Conservation (phyloP, 2,113 vertebrate genomes). For the Tragelaphus scriptus region DNA sequence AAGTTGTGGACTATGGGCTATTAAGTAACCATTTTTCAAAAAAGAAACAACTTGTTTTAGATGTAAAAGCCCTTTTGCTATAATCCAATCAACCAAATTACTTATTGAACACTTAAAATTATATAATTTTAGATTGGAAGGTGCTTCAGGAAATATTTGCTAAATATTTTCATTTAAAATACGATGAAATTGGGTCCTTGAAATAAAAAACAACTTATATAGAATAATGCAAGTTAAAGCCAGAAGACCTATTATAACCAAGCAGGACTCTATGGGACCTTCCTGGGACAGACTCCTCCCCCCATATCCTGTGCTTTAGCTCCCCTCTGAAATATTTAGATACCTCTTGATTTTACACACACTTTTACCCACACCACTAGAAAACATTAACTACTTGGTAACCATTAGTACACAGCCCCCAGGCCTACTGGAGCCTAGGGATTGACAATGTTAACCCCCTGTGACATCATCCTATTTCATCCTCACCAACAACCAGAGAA, state of each 20-base stretch:
- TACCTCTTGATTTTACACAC: neutral
- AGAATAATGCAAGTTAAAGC: neutral
- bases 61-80: neutral
- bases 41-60: neutral
- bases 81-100: neutral
- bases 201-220: neutral
- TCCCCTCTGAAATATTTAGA: neutral
- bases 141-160: neutral
- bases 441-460: neutral
- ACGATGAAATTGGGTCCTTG: neutral
- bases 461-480: neutral
- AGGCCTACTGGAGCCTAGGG: neutral
- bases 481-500: neutral
- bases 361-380: neutral
- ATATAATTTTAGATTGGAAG: neutral
- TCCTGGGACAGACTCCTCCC: neutral
- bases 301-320: neutral
- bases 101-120: neutral
- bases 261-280: neutral
- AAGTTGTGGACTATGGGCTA: neutral
- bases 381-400: neutral
- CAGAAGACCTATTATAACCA: neutral
- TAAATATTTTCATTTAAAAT: conserved; percentile 14
- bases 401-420: neutral
- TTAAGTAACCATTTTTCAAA: neutral